These are phyloP conservation scores for Blastomussa wellsi DNA, from an alignment of 92 coral and sea anemone species.

Conservation along the genomic window DNA sequence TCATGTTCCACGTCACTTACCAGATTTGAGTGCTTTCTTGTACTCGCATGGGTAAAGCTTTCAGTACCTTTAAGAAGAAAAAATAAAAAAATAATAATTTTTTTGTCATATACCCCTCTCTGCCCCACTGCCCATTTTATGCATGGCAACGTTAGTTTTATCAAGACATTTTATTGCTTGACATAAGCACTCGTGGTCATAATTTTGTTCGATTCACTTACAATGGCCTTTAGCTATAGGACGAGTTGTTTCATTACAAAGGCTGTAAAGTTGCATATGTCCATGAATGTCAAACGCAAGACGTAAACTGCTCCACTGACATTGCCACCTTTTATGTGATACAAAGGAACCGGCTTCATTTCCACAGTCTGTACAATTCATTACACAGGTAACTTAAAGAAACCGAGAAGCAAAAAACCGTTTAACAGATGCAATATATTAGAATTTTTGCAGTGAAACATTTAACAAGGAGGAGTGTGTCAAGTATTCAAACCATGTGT, in stretches of 20 bases:
- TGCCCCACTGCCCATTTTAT: background rate
- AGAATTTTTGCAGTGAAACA: no score
- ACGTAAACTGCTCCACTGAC: constrained; percentile 4
- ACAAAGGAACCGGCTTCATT: background rate
- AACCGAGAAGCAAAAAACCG: no score
- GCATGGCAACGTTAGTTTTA: background rate
- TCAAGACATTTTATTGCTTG: background rate
- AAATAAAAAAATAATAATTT: background rate
- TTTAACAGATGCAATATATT: no score
- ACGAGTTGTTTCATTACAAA: background rate
- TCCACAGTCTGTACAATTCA: background rate
- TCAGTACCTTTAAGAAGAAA: background rate
- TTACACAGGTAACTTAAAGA: background rate
- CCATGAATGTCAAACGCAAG: background rate
- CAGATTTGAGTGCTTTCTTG: background rate
- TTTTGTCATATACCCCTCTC: background rate
- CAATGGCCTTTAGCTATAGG: background rate
- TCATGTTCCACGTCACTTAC: background rate
- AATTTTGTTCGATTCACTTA: background rate
- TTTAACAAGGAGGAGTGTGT: no score
- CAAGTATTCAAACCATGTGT: no score
- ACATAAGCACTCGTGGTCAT: no score
- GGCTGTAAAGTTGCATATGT: background rate
- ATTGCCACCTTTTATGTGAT: background rate
- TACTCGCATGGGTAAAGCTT: background rate